These are phyloP conservation scores for Morinoia aosen DNA, from an alignment of 2,888 invertebrate genomes.

Conservation along the genomic window DNA sequence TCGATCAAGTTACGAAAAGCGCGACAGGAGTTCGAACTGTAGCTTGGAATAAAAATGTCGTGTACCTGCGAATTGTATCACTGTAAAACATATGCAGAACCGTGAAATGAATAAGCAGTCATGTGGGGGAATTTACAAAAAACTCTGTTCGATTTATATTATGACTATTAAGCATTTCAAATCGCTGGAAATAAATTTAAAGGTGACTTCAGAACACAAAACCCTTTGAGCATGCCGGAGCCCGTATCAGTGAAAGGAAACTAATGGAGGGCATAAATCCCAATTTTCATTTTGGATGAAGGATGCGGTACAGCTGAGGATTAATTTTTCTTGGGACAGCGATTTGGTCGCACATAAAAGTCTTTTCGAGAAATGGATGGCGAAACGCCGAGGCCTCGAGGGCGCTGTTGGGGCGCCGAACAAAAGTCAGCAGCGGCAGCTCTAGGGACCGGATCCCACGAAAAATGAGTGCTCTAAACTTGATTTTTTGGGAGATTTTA, in stretches of 20 bases:
- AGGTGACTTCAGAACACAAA: not conserved
- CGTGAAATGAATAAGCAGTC: not conserved
- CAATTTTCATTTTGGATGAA: not conserved
- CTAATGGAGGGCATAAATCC: not conserved
- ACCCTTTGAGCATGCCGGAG: not conserved
- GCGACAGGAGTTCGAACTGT: not conserved
- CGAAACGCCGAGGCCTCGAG: not conserved
- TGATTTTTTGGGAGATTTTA: not conserved
- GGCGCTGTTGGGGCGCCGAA: not conserved
- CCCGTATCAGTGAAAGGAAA: not conserved
- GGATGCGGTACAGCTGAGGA: not conserved
- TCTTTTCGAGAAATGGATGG: not conserved
- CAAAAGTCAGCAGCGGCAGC: not conserved
- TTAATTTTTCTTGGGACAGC: constrained; percentile 4
- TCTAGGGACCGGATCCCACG: not conserved
- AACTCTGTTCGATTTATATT: not conserved
- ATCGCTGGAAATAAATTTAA: too few species aligned
- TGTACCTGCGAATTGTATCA: not conserved
- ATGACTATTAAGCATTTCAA: not conserved
- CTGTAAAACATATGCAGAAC: not conserved
- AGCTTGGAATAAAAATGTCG: not conserved
- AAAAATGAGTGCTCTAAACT: not conserved
- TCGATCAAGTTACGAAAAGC: not conserved
- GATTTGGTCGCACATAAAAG: not conserved
- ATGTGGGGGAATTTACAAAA: not conserved